Conservation (phyloP, 2,113 vertebrate species). For the Rousettus leschenaultii region DNA sequence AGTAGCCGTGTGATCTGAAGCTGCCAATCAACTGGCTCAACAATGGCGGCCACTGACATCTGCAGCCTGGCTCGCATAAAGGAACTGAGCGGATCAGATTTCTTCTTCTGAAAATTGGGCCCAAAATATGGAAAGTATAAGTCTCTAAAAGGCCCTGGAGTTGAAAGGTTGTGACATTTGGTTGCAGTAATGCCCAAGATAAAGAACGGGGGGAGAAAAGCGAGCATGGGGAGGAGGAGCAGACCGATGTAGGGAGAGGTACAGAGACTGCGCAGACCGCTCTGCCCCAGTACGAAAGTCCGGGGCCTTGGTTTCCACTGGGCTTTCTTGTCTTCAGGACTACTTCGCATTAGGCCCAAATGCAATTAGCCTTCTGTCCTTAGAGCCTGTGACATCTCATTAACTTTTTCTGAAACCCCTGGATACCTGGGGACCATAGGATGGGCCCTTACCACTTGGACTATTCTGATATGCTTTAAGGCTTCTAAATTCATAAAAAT, state of each 20-base stretch:
- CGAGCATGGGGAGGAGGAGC: neutral
- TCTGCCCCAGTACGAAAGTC: neutral
- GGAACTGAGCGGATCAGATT: neutral
- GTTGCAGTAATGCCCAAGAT: neutral
- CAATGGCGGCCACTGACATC: neutral
- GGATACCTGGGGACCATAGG: neutral
- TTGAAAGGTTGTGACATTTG: neutral
- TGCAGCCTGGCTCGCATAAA: neutral
- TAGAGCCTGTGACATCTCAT: neutral
- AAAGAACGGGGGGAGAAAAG: neutral
- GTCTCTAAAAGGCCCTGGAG: neutral
- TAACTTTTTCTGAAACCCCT: neutral
- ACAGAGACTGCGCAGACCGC: neutral
- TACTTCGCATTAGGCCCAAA: neutral
- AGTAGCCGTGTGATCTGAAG: neutral
- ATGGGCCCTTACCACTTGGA: neutral
- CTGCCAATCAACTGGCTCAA: neutral
- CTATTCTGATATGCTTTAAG: neutral
- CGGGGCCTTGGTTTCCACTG: neutral
- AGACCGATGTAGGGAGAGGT: too few relatives aligned
- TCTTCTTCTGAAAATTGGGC: neutral
- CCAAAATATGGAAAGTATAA: neutral
- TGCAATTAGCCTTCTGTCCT: neutral
- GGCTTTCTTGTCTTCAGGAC: neutral
- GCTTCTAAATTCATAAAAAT: neutral